Evolutionary conservation across 92 coral and sea anemone species (phyloP), one percentile per base, ranked within the genome.

Genomic region (Epizoanthus ramosus): DNA sequence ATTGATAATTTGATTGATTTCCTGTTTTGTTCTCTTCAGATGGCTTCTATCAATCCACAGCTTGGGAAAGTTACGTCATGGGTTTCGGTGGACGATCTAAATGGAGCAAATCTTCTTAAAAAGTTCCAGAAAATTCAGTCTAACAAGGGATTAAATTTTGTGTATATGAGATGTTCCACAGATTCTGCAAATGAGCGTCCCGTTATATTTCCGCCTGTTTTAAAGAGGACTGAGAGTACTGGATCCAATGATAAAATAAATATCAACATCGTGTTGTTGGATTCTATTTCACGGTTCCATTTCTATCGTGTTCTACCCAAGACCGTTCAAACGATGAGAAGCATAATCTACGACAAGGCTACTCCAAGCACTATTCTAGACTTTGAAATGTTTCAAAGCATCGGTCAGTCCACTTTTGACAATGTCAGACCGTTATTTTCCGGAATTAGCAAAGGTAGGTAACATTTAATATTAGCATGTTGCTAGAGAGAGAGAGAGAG

Each of bases 201-300:
- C n/a, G 68, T 88, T 4, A 9, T 80, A 6, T 81, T 88, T 19
- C 91, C 91, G 23, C 88, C 83, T 54, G 61, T 18, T 75, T 24
- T 79, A 21, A 61, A 60, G n/a, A 25, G 23, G 64, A 79, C 52
- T 21, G 24, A 70, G 9, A 68, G 50, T 3, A 41, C 23, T 21
- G 63, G 80, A 12, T 25, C 65, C n/a, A 41, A 6, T 22, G 68
- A 79, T 8, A 75, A 79, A 14, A 68, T 90, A 8, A 90, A 90
- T 15, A 81, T 90, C 23, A 90, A 90, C 39, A 83, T 90, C 18
- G 69, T 90, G 10, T 33, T 86, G 9, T 45, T 90, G 64, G 93
- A 90, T 59, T 90, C 93, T 6, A 70, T 90, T 18, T 86, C 93
- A 19, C 66, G 93, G 19, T 86, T 89, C 57, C 93, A 90, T 74